These are phyloP conservation scores for Conus canariensis DNA, from an alignment of 2,888 invertebrate species.

Conservation along the genomic window DNA sequence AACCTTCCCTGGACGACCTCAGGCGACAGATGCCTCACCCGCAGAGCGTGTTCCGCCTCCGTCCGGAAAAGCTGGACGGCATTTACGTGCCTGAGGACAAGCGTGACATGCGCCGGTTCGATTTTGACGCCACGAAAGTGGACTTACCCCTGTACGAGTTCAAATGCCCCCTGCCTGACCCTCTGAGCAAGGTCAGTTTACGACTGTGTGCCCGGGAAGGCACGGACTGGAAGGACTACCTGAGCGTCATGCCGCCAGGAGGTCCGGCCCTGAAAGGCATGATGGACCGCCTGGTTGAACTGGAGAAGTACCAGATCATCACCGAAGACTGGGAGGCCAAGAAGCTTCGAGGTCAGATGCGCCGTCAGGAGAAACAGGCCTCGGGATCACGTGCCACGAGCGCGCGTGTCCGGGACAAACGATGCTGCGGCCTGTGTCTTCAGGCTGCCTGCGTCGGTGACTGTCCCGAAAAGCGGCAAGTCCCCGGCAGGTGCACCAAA, in stretches of 20 bases:
- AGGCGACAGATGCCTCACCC: slow-evolving; percentile 59
- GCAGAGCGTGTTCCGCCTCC: slow-evolving; percentile 52
- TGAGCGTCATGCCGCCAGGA: slow-evolving; percentile 28
- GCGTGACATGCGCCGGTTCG: slow-evolving; percentile 68
- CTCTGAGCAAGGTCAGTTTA: slow-evolving; percentile 55
- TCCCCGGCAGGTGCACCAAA: slow-evolving; percentile 55
- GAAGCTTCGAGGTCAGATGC: slow-evolving; percentile 52
- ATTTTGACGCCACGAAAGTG: slow-evolving; percentile 69
- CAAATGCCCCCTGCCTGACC: slow-evolving; percentile 61
- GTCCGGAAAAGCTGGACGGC: slow-evolving; percentile 71
- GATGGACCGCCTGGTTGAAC: slow-evolving; percentile 65
- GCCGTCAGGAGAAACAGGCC: slow-evolving; percentile 35
- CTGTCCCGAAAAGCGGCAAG: slow-evolving; percentile 67
- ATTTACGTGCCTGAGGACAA: slow-evolving; percentile 67
- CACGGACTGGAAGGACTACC: slow-evolving; percentile 43
- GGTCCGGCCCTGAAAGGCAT: slow-evolving; percentile 41
- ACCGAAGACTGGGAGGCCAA: slow-evolving; percentile 69
- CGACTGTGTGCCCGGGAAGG: slow-evolving; percentile 40
- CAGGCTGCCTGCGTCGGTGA: slow-evolving; percentile 72
- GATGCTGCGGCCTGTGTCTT: slow-evolving; percentile 68
- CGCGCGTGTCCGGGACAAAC: slow-evolving; percentile 52
- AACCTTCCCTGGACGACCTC: slow-evolving; percentile 62
- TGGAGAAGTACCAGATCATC: slow-evolving; percentile 66
- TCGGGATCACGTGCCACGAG: background rate
- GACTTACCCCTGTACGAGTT: slow-evolving; percentile 68